A percentile compares a stretch with the other conserved stretches of the same genome.
These are phyloP conservation scores for Synanthedon formicaeformis DNA, from an alignment of 2,888 invertebrate species.

Conservation along the genomic window DNA sequence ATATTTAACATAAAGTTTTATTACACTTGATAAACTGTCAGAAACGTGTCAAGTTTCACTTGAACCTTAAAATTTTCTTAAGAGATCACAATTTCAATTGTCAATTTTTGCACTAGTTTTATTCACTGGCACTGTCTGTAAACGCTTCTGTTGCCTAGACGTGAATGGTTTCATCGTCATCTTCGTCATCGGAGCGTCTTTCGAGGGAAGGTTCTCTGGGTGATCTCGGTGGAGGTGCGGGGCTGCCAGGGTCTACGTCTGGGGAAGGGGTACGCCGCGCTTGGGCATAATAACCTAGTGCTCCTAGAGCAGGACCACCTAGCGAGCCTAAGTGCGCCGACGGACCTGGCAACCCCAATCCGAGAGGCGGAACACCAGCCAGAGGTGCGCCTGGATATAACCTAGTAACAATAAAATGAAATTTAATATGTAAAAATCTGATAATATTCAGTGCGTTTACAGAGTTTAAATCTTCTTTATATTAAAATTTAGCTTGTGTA, in stretches of 20 bases:
- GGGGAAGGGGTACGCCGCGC: conserved; percentile 60
- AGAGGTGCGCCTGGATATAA: conserved; percentile 73
- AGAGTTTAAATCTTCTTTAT: too few species aligned
- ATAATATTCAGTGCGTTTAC: too few species aligned
- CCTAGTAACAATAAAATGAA: conserved; percentile 35
- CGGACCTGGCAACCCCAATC: conserved; percentile 75
- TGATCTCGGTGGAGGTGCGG: conserved; percentile 61
- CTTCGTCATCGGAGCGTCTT: conserved; percentile 62
- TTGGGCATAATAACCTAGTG: conserved; percentile 65
- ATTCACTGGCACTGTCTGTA: too few species aligned
- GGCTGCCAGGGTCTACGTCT: conserved; percentile 73
- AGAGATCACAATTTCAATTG: too few species aligned
- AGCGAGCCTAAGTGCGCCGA: conserved; percentile 76
- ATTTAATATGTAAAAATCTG: neutral
- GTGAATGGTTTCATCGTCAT: conserved; percentile 75
- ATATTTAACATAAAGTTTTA: neutral
- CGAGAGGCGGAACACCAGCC: conserved; percentile 64
- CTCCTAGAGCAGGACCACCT: conserved; percentile 76
- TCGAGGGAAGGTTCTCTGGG: conserved; percentile 49
- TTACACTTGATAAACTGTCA: neutral
- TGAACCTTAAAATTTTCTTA: neutral
- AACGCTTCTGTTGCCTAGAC: conserved; percentile 41
- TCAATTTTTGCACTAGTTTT: too few species aligned
- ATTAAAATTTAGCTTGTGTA: too few species aligned
- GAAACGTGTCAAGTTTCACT: neutral